phyloP scores from a whole-genome alignment of 2,113 vertebrate species.

The Mandrillus leucophaeus region DNA sequence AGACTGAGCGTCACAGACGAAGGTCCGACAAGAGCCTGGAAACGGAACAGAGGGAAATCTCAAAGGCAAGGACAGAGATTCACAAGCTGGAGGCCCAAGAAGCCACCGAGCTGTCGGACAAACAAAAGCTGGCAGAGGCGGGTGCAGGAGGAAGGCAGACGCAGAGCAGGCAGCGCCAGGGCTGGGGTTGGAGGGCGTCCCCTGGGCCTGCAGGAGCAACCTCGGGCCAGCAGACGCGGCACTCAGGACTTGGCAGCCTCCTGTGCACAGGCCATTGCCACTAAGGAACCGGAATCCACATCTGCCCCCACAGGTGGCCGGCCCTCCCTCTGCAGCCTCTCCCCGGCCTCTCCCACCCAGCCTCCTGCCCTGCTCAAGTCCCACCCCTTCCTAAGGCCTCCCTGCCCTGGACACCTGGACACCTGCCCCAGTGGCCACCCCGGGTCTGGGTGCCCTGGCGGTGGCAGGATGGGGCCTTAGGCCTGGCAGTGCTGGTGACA shows the following conservation, averaged over 20 bases:
- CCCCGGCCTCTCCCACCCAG: background rate
- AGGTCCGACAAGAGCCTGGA: too few species aligned
- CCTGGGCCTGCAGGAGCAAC: too few species aligned
- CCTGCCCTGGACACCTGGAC: background rate
- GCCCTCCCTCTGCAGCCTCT: background rate
- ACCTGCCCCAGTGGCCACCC: too few species aligned
- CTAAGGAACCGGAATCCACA: background rate
- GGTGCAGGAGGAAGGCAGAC: background rate
- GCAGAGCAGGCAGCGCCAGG: background rate
- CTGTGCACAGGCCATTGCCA: background rate
- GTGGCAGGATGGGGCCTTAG: background rate
- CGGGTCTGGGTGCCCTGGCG: fast-evolving
- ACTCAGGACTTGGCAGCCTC: too few species aligned
- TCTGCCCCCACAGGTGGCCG: background rate
- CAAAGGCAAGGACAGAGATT: background rate
- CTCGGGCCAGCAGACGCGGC: fast-evolving
- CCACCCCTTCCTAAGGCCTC: background rate
- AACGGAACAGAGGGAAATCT: background rate
- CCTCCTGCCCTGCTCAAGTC: too few species aligned
- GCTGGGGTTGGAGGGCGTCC: too few species aligned
- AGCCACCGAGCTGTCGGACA: fast-evolving
- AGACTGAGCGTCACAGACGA: background rate
- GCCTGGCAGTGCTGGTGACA: background rate
- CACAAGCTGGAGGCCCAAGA: background rate
- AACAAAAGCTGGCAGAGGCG: background rate